A percentile compares a stretch with the other conserved stretches of the same genome.
These are phyloP conservation scores for Sebastes vulpes DNA, from an alignment of 2,797 vertebrate genomes.

Conservation along the genomic window DNA sequence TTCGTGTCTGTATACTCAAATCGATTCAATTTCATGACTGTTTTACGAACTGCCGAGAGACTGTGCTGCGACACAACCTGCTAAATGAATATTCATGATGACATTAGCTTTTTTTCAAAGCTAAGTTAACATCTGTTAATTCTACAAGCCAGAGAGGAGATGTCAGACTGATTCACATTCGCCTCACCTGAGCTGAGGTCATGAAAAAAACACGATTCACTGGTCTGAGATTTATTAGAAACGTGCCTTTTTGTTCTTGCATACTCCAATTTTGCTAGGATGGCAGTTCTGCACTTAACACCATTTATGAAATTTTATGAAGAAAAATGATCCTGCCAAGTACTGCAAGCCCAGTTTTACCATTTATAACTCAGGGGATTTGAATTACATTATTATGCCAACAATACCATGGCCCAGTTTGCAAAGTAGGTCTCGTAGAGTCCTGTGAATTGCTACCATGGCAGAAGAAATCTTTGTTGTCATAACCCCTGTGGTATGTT, in stretches of 20 bases:
- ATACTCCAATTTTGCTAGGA: neutral
- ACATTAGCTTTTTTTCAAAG: neutral
- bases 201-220: neutral
- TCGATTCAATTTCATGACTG: neutral
- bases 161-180: neutral
- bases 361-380: conserved; percentile 47
- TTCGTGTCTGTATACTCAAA: neutral
- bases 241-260: conserved; percentile 21
- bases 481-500: neutral
- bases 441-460: conserved; percentile 21
- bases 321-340: conserved; percentile 34
- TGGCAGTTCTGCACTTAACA: conserved; percentile 21
- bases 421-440: conserved; percentile 37
- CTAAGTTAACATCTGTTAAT: neutral
- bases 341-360: conserved; percentile 22
- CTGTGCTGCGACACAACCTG: neutral
- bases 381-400: conserved; percentile 47
- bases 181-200: conserved; percentile 9
- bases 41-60: too few relatives aligned
- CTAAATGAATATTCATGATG: neutral
- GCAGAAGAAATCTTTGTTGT: neutral
- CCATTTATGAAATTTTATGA: conserved; percentile 46
- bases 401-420: conserved; percentile 60
- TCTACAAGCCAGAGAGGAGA: neutral
- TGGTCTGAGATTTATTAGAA: conserved; percentile 12